Evolutionary conservation across 2,797 vertebrate genomes (phyloP), one percentile per base, ranked within the genome.

Genomic region (Spondyliosoma cantharus): DNA sequence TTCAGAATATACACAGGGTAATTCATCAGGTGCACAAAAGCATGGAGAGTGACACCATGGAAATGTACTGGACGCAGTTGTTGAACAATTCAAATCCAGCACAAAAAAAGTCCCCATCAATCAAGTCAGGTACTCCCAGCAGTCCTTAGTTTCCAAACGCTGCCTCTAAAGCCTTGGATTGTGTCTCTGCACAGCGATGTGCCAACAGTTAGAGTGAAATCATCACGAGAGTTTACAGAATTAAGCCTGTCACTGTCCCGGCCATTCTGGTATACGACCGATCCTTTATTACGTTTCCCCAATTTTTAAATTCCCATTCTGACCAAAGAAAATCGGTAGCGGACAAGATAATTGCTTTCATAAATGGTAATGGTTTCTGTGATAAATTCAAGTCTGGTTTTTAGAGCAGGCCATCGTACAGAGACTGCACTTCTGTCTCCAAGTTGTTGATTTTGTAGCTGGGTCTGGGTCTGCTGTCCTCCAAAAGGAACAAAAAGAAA

Each of bases 281-380:
- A 24, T 7, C 12, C 24, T 4, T 25, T 46, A 62, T 50, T 42
- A 71, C 37, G 24, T 74, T 49, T 46, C n/a, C 22, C 46, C 13
- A 1, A 22, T 74, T 74, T 57, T n/a, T 32, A 13, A 54, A 45
- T 27, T 71, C 20, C 42, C 14, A 4, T 24, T 50, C 58, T 43
- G 29, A 17, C 64, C 4, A 27, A 59, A 24, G 37, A 53, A 73
- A 73, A 59, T 17, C 49, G 59, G 22, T 43, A 37, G 53, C 22
- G 49, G 64, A 54, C 56, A 14, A 56, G 46, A 64, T 74, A 65
- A 74, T 60, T 54, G 48, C 27, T 60, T 61, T 59, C 29, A 71
- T 57, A 42, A 78, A 42, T 53, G 22, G 4, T 48, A 29, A 29
- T 65, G 37, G 71, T 45, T 42, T 54, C 54, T 61, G 29, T n/a